Evolutionary conservation across 2,113 vertebrate species (phyloP), one percentile per base, ranked within the genome.

Genomic region (Poecile atricapillus): DNA sequence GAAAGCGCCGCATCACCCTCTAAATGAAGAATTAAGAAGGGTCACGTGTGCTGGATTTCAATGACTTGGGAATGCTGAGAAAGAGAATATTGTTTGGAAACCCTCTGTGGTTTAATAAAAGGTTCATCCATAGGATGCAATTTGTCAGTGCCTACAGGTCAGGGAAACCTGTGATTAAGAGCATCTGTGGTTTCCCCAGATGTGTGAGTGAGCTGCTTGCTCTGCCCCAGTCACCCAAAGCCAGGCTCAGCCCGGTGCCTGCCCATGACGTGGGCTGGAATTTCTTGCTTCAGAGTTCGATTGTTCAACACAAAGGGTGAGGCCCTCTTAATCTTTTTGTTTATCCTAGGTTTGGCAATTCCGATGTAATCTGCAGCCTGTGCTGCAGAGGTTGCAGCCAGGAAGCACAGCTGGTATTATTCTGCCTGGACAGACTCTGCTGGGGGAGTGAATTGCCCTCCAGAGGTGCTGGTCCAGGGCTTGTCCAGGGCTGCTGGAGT

Each of bases 81-180:
- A 67, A n/a, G 68, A 63, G 69, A 92, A 22, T 31, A 75, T 68
- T 0, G 0, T 77, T 95, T 92, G 56, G 86, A 92, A 96, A 73
- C 46, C 49, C 31, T 87, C 37, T 79, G 93, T 76, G 95, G 94
- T 91, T 96, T 96, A 95, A 96, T 96, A 62, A 76, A 93, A 89
- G 92, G 77, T 94, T 96, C 90, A 76, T 95, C 90, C 92, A 68
- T 94, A 52, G 71, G 94, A 90, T 95, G 88, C 88, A 92, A 92
- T 96, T 97, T 96, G 96, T 96, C 96, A 96, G 96, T 5, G 1
- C 92, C 92, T 84, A 68, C 93, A 93, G 94, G 90, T 95, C 90
- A 90, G 86, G 93, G 90, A 83, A 93, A 95, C 85, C 95, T 94
- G 79, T 95, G 93, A 92, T 95, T 87, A 92, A 84, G 56, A 92